A percentile compares a stretch with the other conserved stretches of the same genome.
These are phyloP conservation scores for Pipistrellus nathusii DNA, from an alignment of 2,797 vertebrate species.

Conservation along the genomic window DNA sequence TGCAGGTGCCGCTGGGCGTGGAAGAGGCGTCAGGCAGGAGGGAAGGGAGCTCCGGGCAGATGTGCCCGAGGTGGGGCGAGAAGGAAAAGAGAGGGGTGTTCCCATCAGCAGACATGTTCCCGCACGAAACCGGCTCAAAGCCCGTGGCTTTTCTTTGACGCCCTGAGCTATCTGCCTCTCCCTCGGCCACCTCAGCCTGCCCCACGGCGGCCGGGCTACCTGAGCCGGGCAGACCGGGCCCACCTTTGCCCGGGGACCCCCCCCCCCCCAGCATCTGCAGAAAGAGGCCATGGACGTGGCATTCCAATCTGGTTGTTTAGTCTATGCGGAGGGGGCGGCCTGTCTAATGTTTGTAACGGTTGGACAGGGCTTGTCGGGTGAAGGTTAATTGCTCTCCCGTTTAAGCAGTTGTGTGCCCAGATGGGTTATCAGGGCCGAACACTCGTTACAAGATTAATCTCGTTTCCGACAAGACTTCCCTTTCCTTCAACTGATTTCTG, in stretches of 20 bases:
- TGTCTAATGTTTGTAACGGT: conserved; percentile 90
- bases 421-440: conserved; percentile 93
- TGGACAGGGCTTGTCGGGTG: conserved; percentile 90
- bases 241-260: background rate
- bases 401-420: conserved; percentile 91
- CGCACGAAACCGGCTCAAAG: background rate
- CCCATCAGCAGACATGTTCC: too few species aligned
- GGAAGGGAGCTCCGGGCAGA: background rate
- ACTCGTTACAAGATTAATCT: conserved; percentile 94
- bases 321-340: conserved; percentile 80
- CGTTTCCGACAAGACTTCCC: conserved; percentile 94
- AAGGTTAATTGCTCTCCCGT: conserved; percentile 92
- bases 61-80: background rate
- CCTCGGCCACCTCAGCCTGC: background rate
- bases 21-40: background rate
- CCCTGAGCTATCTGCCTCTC: conserved; percentile 56
- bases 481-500: conserved; percentile 93
- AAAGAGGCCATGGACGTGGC: conserved; percentile 77
- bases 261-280: conserved; percentile 68
- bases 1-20: fast-evolving
- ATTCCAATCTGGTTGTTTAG: conserved; percentile 87
- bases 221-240: background rate
- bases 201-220: conserved; percentile 42
- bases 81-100: background rate
- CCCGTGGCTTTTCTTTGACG: background rate